Conservation (phyloP, 1,140 invertebrate species). For the Hesperophylax magnus region DNA sequence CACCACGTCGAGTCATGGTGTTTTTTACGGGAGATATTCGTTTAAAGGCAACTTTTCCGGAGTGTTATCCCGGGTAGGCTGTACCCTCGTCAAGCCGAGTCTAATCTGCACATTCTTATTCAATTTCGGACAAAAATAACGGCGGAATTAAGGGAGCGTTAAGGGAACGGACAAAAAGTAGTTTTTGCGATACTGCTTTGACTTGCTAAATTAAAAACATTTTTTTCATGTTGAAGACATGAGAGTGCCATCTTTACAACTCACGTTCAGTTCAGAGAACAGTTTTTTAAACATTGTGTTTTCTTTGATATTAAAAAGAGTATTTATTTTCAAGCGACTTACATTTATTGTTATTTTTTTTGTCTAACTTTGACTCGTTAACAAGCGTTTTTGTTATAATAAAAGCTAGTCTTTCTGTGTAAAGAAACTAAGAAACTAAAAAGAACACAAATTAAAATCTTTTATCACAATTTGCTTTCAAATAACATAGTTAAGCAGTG, state of each 20-base stretch:
- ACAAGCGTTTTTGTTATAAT: too few relatives aligned
- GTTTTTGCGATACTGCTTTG: conserved; percentile 20
- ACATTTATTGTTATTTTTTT: too few relatives aligned
- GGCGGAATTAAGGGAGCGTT: conserved; percentile 18
- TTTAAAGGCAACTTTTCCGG: not conserved
- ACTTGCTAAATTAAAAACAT: conserved; percentile 7
- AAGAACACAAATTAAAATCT: too few relatives aligned
- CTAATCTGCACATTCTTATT: conserved; percentile 55
- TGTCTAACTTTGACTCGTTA: too few relatives aligned
- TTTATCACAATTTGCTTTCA: too few relatives aligned
- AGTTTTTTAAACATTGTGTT: too few relatives aligned
- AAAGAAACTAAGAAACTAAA: too few relatives aligned
- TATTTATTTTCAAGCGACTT: too few relatives aligned
- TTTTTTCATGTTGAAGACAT: not conserved
- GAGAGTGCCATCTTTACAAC: not conserved
- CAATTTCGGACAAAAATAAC: conserved; percentile 53
- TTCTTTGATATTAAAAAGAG: too few relatives aligned
- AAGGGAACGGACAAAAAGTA: conserved; percentile 31
- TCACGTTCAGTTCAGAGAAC: too few relatives aligned
- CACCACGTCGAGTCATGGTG: not conserved
- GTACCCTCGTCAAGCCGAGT: conserved; percentile 52
- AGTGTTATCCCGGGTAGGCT: not conserved
- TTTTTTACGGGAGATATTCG: not conserved
- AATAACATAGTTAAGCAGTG: too few relatives aligned
- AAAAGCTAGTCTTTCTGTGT: too few relatives aligned